Evolutionary conservation across 2,113 vertebrate genomes (phyloP).

Genomic region (Trachemys scripta): DNA sequence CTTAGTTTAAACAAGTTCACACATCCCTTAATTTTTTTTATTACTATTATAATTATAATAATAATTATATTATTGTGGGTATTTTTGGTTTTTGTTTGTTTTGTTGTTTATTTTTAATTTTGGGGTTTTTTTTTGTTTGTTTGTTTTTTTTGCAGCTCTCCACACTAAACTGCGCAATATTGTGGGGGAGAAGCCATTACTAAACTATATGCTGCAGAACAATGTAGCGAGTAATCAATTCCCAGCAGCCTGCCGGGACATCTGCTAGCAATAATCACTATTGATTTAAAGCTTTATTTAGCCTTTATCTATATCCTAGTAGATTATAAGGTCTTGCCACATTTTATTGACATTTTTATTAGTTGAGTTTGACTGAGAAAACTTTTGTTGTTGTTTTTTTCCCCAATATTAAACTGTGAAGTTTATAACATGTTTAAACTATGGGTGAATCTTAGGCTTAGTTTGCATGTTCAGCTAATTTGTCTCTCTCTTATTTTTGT

Average conservation of each 20-base stretch:
- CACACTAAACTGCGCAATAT: conserved; percentile 81
- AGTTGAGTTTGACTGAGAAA: conserved; percentile 85
- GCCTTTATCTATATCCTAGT: conserved; percentile 84
- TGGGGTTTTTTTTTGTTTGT: not conserved
- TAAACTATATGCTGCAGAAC: conserved; percentile 86
- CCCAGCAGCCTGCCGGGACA: conserved; percentile 77
- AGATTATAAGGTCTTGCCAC: conserved; percentile 86
- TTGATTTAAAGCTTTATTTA: conserved; percentile 96
- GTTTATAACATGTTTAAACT: conserved; percentile 91
- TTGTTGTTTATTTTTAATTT: conserved; percentile 21
- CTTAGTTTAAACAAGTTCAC: conserved; percentile 69
- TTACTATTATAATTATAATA: conserved; percentile 69
- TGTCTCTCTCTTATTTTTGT: conserved; percentile 79
- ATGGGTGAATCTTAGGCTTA: conserved; percentile 95
- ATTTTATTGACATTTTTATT: conserved; percentile 84
- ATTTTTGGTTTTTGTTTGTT: conserved; percentile 60
- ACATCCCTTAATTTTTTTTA: conserved; percentile 70
- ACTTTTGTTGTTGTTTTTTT: conserved; percentile 74
- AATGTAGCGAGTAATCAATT: conserved; percentile 77
- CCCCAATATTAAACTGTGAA: conserved; percentile 96
- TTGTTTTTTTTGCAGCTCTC: conserved; percentile 84
- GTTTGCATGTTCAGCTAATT: conserved; percentile 96
- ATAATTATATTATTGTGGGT: conserved; percentile 67
- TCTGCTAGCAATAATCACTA: conserved; percentile 90
- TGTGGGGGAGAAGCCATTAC: conserved; percentile 90